Conservation (phyloP, 2,797 vertebrate genomes). For the Bothrops alternatus region DNA sequence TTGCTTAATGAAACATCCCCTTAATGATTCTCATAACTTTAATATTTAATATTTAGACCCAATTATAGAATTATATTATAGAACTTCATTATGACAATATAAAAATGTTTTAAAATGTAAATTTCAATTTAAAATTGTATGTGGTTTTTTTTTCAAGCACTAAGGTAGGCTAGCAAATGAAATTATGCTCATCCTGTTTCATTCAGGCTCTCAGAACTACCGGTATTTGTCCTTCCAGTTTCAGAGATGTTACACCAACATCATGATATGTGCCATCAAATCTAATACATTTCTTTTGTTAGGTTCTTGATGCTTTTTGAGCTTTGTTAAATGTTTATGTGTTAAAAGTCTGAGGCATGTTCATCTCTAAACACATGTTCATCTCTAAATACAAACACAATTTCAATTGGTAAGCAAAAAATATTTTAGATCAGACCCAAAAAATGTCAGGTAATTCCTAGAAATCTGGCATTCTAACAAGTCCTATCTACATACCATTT, state of each 20-base stretch:
- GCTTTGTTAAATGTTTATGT: not conserved
- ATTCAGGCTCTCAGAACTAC: conserved; percentile 1
- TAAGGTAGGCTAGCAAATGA: conserved; percentile 43
- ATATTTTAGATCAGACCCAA: not conserved
- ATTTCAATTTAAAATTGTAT: not conserved
- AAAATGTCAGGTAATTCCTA: not conserved
- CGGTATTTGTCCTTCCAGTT: not conserved
- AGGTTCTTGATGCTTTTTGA: too few species aligned
- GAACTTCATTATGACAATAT: not conserved
- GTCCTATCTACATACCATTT: not conserved
- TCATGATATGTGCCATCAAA: not conserved
- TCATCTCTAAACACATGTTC: not conserved
- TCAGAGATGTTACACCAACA: not conserved
- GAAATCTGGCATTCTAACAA: not conserved
- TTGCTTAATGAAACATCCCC: too few species aligned
- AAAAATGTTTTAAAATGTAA: conserved; percentile 8
- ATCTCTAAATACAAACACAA: not conserved
- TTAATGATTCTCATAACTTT: too few species aligned
- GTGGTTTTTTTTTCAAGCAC: not conserved
- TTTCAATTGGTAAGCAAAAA: not conserved
- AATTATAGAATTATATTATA: not conserved
- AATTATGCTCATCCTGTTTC: conserved; percentile 37
- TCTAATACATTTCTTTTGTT: too few species aligned
- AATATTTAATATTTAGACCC: too few species aligned
- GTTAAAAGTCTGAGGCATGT: not conserved